phyloP scores from a whole-genome alignment of 2,113 vertebrate species.

The Petrocephalus zakoni region DNA sequence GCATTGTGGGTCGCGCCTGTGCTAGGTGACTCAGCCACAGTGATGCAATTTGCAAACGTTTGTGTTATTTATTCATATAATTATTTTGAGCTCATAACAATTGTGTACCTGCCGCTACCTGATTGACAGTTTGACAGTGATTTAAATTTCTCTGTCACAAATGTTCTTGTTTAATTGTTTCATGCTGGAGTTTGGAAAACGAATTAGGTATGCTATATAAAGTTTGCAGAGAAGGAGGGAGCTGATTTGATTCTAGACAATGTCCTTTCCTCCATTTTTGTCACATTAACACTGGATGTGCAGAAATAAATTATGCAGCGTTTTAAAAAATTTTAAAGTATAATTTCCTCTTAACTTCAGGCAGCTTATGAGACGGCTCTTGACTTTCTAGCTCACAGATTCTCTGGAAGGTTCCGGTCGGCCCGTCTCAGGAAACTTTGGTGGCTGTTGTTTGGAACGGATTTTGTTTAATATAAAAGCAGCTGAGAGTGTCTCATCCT shows the following conservation, averaged over 20 bases:
- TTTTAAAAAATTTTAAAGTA: not conserved
- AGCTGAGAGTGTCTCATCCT: not conserved
- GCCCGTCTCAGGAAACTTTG: constrained; percentile 32
- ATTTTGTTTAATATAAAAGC: not conserved
- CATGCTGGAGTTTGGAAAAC: not conserved
- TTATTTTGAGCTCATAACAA: not conserved
- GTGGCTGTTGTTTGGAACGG: constrained; percentile 33
- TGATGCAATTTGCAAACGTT: not conserved
- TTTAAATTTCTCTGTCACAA: not conserved
- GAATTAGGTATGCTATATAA: not conserved
- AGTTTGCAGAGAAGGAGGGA: not conserved
- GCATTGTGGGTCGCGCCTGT: not conserved
- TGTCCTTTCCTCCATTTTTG: not conserved
- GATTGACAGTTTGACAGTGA: constrained; percentile 1
- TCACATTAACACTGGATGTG: not conserved
- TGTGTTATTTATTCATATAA: not conserved
- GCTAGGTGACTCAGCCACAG: not conserved
- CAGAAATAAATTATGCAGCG: not conserved
- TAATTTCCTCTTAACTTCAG: not conserved
- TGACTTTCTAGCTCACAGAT: not conserved
- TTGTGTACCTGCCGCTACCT: not conserved
- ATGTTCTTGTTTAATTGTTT: not conserved
- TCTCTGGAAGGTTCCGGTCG: not conserved
- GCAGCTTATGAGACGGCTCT: not conserved
- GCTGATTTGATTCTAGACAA: not conserved